These are phyloP conservation scores for Watsonalla binaria DNA, from an alignment of 2,888 invertebrate genomes.

Conservation along the genomic window DNA sequence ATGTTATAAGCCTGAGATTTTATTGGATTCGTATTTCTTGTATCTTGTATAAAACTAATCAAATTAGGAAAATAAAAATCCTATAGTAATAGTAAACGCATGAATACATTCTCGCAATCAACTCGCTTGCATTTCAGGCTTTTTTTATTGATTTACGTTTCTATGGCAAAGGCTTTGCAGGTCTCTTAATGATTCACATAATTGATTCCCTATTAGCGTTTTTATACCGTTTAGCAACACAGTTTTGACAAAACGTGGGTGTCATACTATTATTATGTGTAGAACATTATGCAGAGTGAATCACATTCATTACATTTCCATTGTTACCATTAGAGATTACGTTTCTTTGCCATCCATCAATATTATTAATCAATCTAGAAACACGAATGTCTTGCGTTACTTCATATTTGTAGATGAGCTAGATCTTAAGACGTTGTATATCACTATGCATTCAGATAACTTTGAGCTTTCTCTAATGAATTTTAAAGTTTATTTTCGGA, in stretches of 20 bases:
- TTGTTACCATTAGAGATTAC: conserved; percentile 16
- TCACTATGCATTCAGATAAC: conserved; percentile 18
- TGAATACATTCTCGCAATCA: too few species aligned
- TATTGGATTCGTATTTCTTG: too few species aligned
- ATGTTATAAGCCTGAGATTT: too few species aligned
- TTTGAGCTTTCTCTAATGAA: conserved; percentile 11
- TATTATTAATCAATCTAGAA: conserved; percentile 15
- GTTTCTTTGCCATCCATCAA: conserved; percentile 18
- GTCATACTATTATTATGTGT: conserved; percentile 23
- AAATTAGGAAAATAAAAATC: too few species aligned
- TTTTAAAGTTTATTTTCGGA: conserved; percentile 24
- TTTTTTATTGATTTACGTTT: too few species aligned
- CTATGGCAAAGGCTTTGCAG: too few species aligned
- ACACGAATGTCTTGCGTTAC: conserved; percentile 22
- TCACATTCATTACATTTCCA: conserved; percentile 20
- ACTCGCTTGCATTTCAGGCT: too few species aligned
- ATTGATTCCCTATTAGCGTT: conserved; percentile 44
- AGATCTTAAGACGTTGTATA: conserved; percentile 17
- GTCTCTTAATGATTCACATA: conserved; percentile 22
- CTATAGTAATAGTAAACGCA: too few species aligned
- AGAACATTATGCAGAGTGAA: conserved; percentile 17
- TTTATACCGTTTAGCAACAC: conserved; percentile 57
- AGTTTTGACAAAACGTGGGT: conserved; percentile 42
- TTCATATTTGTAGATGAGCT: conserved; percentile 17
- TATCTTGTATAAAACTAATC: too few species aligned